Evolutionary conservation across 2,113 vertebrate species (phyloP).

Genomic region (Melanerpes aurifrons): DNA sequence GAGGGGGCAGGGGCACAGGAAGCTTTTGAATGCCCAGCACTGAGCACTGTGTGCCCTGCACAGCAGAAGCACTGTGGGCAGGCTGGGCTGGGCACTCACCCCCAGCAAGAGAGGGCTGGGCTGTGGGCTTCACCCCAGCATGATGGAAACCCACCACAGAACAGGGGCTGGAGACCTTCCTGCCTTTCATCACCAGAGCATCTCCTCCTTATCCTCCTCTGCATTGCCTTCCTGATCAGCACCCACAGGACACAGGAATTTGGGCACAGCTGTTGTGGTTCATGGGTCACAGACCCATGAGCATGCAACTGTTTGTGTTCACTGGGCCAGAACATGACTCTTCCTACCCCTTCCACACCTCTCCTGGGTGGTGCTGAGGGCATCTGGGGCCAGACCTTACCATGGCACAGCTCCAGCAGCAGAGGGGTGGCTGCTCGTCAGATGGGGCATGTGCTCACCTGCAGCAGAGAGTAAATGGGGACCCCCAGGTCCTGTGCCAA

Average conservation of each 20-base stretch:
- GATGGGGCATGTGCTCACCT: rapidly evolving
- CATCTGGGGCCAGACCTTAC: neutral
- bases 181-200: neutral
- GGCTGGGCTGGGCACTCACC: neutral
- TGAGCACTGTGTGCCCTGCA: rapidly evolving
- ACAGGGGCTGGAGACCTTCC: neutral
- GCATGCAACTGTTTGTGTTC: neutral
- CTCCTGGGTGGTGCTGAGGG: rapidly evolving
- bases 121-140: neutral
- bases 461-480: neutral
- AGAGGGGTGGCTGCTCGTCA: rapidly evolving
- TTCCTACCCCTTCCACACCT: rapidly evolving
- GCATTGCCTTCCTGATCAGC: neutral
- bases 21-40: neutral
- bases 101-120: neutral
- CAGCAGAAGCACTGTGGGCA: rapidly evolving
- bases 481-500: rapidly evolving
- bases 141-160: neutral
- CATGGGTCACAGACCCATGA: rapidly evolving
- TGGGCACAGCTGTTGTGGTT: rapidly evolving
- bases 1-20: neutral
- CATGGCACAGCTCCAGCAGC: neutral
- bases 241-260: neutral
- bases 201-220: neutral
- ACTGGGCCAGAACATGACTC: neutral